These are phyloP conservation scores for Pimephales promelas DNA, from an alignment of 2,113 vertebrate genomes.

Conservation along the genomic window DNA sequence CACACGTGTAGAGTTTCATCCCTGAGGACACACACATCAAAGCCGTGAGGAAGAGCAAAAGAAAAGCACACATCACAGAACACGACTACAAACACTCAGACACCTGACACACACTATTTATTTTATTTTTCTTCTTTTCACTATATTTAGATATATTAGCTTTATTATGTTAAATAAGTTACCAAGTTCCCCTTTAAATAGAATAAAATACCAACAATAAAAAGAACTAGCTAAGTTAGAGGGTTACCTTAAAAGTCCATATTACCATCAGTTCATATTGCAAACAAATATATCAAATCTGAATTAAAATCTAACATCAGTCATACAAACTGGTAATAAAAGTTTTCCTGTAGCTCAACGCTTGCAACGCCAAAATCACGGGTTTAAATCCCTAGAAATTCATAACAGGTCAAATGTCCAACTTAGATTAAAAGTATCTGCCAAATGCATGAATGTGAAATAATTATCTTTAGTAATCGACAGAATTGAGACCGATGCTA, in stretches of 20 bases:
- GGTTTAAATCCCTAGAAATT: not conserved
- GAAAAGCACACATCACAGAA: conserved; percentile 25
- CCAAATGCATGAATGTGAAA: conserved; percentile 3
- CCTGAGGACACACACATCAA: conserved; percentile 44
- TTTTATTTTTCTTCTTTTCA: too few species aligned
- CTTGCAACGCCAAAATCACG: not conserved
- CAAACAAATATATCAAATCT: too few species aligned
- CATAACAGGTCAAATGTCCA: not conserved
- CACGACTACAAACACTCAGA: not conserved
- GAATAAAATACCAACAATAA: too few species aligned
- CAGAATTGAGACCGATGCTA: not conserved
- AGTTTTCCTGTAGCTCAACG: not conserved
- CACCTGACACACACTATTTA: not conserved
- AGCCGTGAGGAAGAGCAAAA: conserved; percentile 25
- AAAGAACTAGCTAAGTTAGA: too few species aligned
- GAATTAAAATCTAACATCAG: too few species aligned
- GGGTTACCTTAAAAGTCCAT: too few species aligned
- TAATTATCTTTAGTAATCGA: not conserved
- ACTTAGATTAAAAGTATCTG: not conserved
- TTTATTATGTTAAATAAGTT: too few species aligned
- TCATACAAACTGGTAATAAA: not conserved
- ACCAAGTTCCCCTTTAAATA: too few species aligned
- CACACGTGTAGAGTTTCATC: conserved; percentile 42
- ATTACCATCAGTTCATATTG: too few species aligned
- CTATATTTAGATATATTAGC: too few species aligned